These are phyloP conservation scores for Eriosoma lanigerum DNA, from an alignment of 1,140 invertebrate species.

Conservation along the genomic window DNA sequence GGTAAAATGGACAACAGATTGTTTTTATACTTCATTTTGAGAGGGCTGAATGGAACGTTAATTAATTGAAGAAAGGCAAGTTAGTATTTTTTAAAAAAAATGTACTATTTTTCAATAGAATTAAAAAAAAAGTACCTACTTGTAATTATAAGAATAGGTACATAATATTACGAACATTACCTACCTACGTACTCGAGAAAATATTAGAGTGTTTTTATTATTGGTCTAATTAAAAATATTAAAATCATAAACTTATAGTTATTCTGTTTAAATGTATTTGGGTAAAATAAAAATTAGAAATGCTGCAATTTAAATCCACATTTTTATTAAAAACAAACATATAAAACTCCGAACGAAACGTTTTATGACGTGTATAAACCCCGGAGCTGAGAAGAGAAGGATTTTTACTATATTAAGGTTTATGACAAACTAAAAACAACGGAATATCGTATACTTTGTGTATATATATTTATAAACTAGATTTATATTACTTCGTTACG, in stretches of 20 bases:
- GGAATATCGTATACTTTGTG: neutral
- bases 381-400: neutral
- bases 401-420: neutral
- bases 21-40: constrained; percentile 48
- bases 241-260: neutral
- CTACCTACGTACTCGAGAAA: constrained; percentile 1
- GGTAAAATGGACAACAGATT: constrained; percentile 22
- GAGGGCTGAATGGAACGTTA: constrained; percentile 43
- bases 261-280: neutral
- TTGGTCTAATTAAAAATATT: neutral
- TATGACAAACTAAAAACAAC: neutral
- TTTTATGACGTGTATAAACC: neutral
- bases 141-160: neutral
- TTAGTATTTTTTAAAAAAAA: neutral
- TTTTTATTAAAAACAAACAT: neutral
- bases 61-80: constrained; percentile 35
- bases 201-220: constrained; percentile 15
- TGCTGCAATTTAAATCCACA: neutral
- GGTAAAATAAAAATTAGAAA: neutral
- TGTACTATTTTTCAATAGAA: neutral
- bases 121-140: constrained; percentile 28
- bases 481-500: neutral
- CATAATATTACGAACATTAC: neutral
- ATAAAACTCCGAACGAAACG: neutral
- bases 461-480: too few species aligned